Evolutionary conservation across 1,140 invertebrate species (phyloP).

Genomic region (Eriocheir sinensis): DNA sequence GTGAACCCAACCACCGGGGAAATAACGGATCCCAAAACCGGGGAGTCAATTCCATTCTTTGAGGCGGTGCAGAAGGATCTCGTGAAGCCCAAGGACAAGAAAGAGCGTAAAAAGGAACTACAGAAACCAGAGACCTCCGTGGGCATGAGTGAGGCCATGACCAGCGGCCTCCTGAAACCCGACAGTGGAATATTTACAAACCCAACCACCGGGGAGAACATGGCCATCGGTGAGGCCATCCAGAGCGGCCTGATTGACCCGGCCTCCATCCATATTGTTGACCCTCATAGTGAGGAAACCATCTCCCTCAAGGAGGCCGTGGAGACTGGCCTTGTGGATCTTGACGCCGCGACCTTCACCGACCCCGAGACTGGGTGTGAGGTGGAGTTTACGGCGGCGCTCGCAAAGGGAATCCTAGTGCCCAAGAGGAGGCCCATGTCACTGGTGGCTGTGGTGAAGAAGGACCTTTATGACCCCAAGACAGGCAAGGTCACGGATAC

Average conservation of each 20-base stretch:
- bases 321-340: constrained; percentile 89
- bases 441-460: constrained; percentile 88
- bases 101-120: constrained; percentile 82
- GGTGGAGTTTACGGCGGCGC: constrained; percentile 88
- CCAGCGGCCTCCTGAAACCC: constrained; percentile 70
- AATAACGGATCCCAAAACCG: constrained; percentile 91
- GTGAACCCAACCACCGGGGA: constrained; percentile 90
- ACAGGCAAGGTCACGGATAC: constrained; percentile 88
- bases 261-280: constrained; percentile 91
- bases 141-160: constrained; percentile 71
- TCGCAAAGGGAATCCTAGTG: constrained; percentile 87
- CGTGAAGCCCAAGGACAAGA: constrained; percentile 89
- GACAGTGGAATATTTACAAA: constrained; percentile 78
- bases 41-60: constrained; percentile 91
- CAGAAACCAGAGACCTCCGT: constrained; percentile 84
- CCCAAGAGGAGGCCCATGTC: constrained; percentile 88
- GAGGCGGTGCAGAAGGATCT: constrained; percentile 86
- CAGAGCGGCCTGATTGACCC: constrained; percentile 90
- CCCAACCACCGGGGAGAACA: constrained; percentile 87
- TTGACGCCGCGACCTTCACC: constrained; percentile 87
- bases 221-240: constrained; percentile 93
- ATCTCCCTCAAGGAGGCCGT: constrained; percentile 89
- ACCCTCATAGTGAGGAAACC: constrained; percentile 88
- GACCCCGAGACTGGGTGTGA: constrained; percentile 87
- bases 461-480: constrained; percentile 87